Conservation (phyloP, 2,113 vertebrate genomes). For the Cairina moschata region DNA sequence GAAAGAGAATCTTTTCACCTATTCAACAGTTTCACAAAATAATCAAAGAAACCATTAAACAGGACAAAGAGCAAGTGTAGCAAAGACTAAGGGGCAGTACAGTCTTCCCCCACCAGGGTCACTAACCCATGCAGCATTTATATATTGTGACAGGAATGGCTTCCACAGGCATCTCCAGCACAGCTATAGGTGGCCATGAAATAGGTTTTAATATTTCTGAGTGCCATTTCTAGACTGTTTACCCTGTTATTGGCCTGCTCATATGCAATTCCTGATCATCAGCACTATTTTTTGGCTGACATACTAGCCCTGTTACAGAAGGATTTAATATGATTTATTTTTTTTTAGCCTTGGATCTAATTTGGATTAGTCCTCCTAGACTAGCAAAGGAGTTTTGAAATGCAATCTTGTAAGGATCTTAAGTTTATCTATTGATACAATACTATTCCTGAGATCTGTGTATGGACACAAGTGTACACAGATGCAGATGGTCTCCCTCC, state of each 20-base stretch:
- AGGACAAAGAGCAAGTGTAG: neutral
- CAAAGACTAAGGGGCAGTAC: neutral
- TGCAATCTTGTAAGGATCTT: neutral
- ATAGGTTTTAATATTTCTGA: neutral
- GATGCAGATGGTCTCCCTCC: neutral
- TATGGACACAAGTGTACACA: neutral
- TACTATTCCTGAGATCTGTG: neutral
- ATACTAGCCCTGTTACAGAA: neutral
- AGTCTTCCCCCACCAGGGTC: neutral
- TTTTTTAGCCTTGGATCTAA: neutral
- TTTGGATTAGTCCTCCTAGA: neutral
- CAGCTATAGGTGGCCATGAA: neutral
- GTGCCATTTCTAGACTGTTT: neutral
- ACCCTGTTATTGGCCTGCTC: neutral
- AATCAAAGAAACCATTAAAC: neutral
- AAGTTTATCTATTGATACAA: neutral
- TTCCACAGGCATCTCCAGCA: neutral
- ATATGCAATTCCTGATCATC: neutral
- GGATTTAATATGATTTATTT: neutral
- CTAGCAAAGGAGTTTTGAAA: neutral
- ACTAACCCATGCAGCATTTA: accelerated
- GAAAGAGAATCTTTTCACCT: neutral
- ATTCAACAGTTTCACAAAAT: neutral
- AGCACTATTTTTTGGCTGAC: neutral
- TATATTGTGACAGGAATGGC: neutral